Evolutionary conservation across 1,140 invertebrate species (phyloP).

Genomic region (Spodoptera litura): DNA sequence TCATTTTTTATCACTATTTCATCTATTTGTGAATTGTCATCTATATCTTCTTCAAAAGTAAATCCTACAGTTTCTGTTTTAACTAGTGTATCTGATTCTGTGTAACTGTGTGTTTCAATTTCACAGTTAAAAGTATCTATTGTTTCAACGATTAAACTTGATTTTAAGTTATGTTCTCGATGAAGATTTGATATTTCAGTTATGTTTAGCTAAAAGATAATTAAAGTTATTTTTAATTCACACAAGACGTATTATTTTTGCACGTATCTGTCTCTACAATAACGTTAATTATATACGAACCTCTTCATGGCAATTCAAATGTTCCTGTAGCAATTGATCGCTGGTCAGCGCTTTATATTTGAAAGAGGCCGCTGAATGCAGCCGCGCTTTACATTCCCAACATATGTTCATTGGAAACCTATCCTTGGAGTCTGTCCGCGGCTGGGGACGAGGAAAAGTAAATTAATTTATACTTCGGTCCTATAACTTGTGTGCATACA

Average conservation of each 20-base stretch:
- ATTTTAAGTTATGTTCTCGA: neutral
- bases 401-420: conserved; percentile 7
- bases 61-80: neutral
- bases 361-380: neutral
- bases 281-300: neutral
- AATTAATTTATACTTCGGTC: neutral
- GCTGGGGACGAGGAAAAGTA: neutral
- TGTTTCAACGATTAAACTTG: neutral
- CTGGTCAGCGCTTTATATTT: neutral
- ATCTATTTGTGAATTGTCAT: too few species aligned
- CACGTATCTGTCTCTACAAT: too few species aligned
- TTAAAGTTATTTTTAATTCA: too few species aligned
- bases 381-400: neutral
- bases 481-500: neutral
- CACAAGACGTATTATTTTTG: too few species aligned
- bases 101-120: neutral
- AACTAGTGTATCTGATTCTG: neutral
- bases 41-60: too few species aligned
- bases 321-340: neutral
- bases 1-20: neutral
- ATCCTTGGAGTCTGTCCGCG: neutral
- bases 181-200: neutral
- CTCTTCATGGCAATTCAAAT: neutral
- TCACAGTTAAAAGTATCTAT: neutral
- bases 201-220: neutral